Evolutionary conservation across 2,888 invertebrate species (phyloP).

Genomic region (Platycnemis pennipes): DNA sequence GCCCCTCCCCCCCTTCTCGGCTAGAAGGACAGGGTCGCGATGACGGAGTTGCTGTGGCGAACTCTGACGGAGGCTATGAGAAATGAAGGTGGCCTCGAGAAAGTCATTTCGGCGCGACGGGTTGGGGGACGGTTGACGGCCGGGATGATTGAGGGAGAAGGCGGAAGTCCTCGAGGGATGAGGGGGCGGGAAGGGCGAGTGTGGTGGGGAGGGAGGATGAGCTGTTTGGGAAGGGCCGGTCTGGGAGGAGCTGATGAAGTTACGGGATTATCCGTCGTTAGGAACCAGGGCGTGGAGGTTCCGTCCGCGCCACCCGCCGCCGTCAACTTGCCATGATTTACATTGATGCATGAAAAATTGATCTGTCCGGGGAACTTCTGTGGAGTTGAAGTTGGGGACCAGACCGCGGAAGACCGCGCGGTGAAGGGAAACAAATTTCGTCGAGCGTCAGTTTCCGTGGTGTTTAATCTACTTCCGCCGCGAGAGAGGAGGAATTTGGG

Average conservation of each 20-base stretch:
- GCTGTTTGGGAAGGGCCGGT: neutral
- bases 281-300: neutral
- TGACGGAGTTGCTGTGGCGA: neutral
- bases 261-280: slow-evolving; percentile 31
- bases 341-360: slow-evolving; percentile 22
- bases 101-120: neutral
- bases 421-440: neutral
- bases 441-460: neutral
- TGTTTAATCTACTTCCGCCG: neutral
- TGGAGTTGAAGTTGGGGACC: neutral
- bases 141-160: neutral
- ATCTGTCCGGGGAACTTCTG: neutral
- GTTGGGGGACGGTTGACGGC: neutral
- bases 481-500: neutral
- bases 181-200: neutral
- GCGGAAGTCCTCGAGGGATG: neutral
- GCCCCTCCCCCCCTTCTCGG: neutral
- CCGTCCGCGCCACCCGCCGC: neutral
- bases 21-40: neutral
- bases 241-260: neutral
- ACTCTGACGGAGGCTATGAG: neutral
- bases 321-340: neutral
- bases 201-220: neutral
- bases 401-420: neutral
- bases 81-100: neutral